Conservation (phyloP, 1,140 invertebrate genomes). For the Trichonephila clavipes region DNA sequence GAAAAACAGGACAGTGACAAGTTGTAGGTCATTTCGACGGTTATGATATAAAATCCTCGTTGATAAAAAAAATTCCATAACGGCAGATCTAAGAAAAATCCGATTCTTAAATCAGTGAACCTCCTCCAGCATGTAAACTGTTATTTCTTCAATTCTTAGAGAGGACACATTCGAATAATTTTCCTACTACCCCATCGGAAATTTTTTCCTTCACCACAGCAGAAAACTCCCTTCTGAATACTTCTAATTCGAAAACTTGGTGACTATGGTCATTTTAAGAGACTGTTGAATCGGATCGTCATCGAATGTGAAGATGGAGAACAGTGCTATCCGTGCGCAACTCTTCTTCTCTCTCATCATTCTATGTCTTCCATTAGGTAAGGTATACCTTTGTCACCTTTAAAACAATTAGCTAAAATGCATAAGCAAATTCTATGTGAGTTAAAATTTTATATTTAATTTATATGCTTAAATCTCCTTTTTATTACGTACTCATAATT, state of each 20-base stretch:
- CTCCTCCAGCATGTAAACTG: constrained; percentile 40
- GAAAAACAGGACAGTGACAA: constrained; percentile 56
- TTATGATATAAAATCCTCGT: constrained; percentile 9
- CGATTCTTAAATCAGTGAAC: neutral
- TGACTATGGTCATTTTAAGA: constrained; percentile 50
- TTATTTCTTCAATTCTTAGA: constrained; percentile 2
- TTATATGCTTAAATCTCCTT: no score
- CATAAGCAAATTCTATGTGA: no score
- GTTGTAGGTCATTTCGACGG: constrained; percentile 65
- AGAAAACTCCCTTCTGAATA: neutral
- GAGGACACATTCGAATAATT: constrained; percentile 5
- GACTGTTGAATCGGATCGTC: constrained; percentile 54
- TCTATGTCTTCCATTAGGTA: constrained; percentile 76
- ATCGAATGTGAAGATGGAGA: constrained; percentile 71
- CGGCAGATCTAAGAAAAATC: constrained; percentile 1
- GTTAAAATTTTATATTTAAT: no score
- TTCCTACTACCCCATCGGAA: constrained; percentile 15
- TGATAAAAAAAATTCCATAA: neutral
- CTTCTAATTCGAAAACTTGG: neutral
- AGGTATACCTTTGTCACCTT: neutral
- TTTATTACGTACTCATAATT: no score
- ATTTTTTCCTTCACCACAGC: neutral
- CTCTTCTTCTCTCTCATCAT: constrained; percentile 73
- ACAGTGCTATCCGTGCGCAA: constrained; percentile 61
- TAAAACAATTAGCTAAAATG: neutral